Base-by-base conservation (phyloP, 2,888 invertebrate genomes). In the Netelia melanura region DNA sequence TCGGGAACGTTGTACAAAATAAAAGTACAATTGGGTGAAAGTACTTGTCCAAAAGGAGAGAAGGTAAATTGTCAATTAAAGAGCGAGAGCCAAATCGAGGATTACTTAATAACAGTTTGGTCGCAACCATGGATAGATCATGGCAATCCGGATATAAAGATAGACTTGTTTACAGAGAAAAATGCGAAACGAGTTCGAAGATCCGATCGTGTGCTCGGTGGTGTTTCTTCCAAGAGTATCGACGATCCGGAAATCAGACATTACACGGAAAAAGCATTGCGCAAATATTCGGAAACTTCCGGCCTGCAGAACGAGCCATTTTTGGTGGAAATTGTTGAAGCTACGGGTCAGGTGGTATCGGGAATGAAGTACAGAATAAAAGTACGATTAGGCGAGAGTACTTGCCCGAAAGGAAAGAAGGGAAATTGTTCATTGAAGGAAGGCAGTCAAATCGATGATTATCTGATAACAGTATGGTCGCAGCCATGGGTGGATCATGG, bases 281-380 rank as follows among this genome's bases (percentile, higher is more conserved):
- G 56, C 1, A 89, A 91, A 68, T 89, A 90, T 58, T 90, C 92
- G 0, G 75, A 88, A 58, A 86, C 83, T 56, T 90, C 86, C 0
- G 72, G 88, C n/a, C 84, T 87, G 1, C 38, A 83, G 0, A 87
- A 90, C 23, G 91, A 92, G 43, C 91, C 90, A 0, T 86, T 91
- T 14, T 86, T 95, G 21, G 90, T 94, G 0, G 90, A 94, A 75
- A 90, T 96, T 6, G 92, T 93, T 72, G 94, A 94, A 1, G 95
- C 95, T 11, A 92, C 94, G 0, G 91, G 92, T 25, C 95, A 96
- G 92, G 91, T 95, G 11, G 95, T 96, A 6, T 93, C 95, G 67
- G 96, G 96, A 21, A 88, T 93, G 43, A 89, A 95, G 71, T 96
- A 95, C 43, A 95, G 94, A 90, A 95, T 97, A 64, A 94, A 95